Evolutionary conservation across 2,797 vertebrate species (phyloP), one percentile per base, ranked within the genome.

Genomic region (Danio jaintianensis): DNA sequence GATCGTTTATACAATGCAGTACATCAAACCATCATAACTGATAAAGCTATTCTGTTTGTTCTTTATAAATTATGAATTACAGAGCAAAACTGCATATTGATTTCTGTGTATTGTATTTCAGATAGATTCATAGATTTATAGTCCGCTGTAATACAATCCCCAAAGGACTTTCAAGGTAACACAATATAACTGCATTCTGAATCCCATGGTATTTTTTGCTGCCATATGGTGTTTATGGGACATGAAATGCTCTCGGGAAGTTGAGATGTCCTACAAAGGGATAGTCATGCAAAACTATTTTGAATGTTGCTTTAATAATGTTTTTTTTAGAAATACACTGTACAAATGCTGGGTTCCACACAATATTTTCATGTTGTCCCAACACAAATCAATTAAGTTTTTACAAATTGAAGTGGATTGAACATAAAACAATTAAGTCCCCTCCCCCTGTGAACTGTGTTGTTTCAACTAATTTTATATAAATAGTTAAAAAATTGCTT

Each of bases 111-210:
- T 69, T 20, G 15, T 12, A 42, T 78, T 78, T 29, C 55, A 50
- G 29, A 69, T n/a, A 20, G 66, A 61, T 61, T 70, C n/a, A 50
- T 70, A 48, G 76, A 77, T 77, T 77, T 66, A 42, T 55, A 56
- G 9, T 36, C 45, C 0, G 4, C 4, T 69, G 76, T 78, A 70
- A 78, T 4, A 52, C 45, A 52, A 62, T 9, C 55, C 64, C 64
- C 63, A 40, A 55, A 36, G 55, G 64, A 69, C 29, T 22, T 61
- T 7, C 7, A 58, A 68, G 59, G 38, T 15, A 38, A 74, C 36
- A 20, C 11, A 47, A 18, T 38, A 18, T 61, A 12, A 61, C 45
- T 74, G 9, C 43, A 15, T 22, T 62, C 15, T 50, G 22, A 74
- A 74, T 73, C 72, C 16, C 43, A 78, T 15, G 56, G 48, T 9